Conservation (phyloP, 1,140 invertebrate genomes). For the Colletes gigas region DNA sequence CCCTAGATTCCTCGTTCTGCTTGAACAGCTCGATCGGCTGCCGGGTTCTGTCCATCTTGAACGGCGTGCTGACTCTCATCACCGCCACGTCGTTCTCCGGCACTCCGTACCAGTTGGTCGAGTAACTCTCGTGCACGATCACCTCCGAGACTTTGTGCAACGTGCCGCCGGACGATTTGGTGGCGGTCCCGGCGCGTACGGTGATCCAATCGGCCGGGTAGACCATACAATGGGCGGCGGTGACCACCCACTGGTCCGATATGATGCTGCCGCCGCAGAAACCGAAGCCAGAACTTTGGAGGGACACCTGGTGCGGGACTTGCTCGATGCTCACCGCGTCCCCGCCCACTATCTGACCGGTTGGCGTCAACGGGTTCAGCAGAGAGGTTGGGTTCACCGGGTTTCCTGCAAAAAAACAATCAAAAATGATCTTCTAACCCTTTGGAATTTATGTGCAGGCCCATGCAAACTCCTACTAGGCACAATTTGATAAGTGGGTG, state of each 20-base stretch:
- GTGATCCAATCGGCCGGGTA: constrained; percentile 37
- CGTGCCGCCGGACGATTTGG: constrained; percentile 49
- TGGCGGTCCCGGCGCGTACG: constrained; percentile 57
- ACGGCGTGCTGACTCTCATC: constrained; percentile 37
- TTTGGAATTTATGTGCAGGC: too few relatives aligned
- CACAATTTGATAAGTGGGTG: too few relatives aligned
- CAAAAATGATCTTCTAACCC: neutral
- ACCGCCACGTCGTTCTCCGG: constrained; percentile 67
- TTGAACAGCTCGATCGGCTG: constrained; percentile 58
- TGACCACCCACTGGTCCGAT: constrained; percentile 82
- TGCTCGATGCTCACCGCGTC: constrained; percentile 81
- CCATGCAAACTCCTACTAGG: too few relatives aligned
- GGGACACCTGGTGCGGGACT: constrained; percentile 84
- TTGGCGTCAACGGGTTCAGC: constrained; percentile 8
- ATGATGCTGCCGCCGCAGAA: constrained; percentile 83
- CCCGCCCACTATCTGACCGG: constrained; percentile 85
- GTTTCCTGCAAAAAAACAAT: neutral
- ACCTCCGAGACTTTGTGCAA: constrained; percentile 40
- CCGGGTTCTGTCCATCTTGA: constrained; percentile 55
- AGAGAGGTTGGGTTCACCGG: neutral
- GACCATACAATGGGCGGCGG: constrained; percentile 85
- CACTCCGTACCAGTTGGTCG: constrained; percentile 49
- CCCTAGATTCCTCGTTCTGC: constrained; percentile 34
- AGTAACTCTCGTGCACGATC: constrained; percentile 61
- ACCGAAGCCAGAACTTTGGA: constrained; percentile 74